phyloP scores from a whole-genome alignment of 53 echinoderm and acorn worm species.

The Luidia sarsii region DNA sequence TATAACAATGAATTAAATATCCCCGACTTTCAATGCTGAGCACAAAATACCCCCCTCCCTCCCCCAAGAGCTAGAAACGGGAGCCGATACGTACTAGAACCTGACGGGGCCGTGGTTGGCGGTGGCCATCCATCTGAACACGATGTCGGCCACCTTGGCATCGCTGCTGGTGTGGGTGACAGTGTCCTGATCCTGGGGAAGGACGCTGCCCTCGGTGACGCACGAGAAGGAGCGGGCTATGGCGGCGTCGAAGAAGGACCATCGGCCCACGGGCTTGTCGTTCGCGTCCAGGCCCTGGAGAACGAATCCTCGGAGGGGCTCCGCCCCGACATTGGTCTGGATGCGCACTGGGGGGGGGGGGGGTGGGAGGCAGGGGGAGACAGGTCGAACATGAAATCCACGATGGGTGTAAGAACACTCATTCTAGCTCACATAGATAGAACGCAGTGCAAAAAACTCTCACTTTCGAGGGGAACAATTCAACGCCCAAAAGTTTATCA shows the following conservation, averaged over 20 bases:
- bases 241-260: background rate
- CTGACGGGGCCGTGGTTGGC: constrained; percentile 8
- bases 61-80: background rate
- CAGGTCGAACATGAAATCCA: too few relatives aligned
- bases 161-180: constrained; percentile 6
- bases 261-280: constrained; percentile 22
- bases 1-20: background rate
- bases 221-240: constrained; percentile 36
- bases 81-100: background rate
- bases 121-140: constrained; percentile 24
- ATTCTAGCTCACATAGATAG: too few relatives aligned
- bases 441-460: too few relatives aligned
- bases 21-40: background rate
- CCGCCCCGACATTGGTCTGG: background rate
- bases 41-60: background rate
- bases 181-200: background rate
- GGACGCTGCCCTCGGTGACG: background rate
- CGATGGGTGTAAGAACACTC: too few relatives aligned
- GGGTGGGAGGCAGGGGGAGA: too few relatives aligned
- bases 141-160: constrained; percentile 6
- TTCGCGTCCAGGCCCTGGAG: constrained; percentile 4
- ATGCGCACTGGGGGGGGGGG: constrained; percentile 22
- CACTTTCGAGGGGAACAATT: too few relatives aligned
- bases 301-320: background rate
- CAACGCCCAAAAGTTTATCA: too few relatives aligned